phyloP scores from a whole-genome alignment of 2,113 vertebrate species.

The Oncorhynchus keta region DNA sequence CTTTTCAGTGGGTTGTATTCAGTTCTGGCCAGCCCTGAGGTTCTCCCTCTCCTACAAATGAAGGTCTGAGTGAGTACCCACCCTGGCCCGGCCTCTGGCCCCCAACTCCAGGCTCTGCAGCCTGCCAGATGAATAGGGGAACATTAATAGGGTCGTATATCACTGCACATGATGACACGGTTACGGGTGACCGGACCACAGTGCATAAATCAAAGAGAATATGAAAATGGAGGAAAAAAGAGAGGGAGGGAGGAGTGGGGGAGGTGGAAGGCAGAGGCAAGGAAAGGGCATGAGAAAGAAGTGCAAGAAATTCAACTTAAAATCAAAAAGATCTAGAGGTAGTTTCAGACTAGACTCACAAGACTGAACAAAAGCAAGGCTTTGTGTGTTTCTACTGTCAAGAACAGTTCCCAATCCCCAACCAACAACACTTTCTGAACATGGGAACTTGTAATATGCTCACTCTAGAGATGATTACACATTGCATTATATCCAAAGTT shows the following conservation, averaged over 20 bases:
- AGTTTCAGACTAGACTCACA: background rate
- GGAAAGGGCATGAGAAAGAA: background rate
- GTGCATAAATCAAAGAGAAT: slow-evolving; percentile 43
- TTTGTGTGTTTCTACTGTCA: background rate
- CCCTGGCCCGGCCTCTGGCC: slow-evolving; percentile 14
- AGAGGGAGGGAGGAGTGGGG: background rate
- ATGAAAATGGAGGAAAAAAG: slow-evolving; percentile 29
- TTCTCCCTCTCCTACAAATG: slow-evolving; percentile 14
- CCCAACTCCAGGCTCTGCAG: slow-evolving; percentile 2
- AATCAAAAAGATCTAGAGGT: background rate
- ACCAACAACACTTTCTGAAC: background rate
- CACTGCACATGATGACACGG: slow-evolving; percentile 37
- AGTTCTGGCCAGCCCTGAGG: slow-evolving; percentile 23
- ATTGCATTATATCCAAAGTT: background rate
- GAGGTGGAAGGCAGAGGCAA: slow-evolving; percentile 2
- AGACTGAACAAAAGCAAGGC: slow-evolving; percentile 2
- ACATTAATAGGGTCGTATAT: slow-evolving; percentile 44
- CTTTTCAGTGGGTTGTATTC: slow-evolving; percentile 21
- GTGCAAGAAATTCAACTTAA: no score
- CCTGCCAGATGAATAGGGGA: slow-evolving; percentile 28
- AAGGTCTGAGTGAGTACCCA: slow-evolving; percentile 23
- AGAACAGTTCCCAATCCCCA: background rate
- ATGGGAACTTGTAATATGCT: background rate
- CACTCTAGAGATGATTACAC: background rate
- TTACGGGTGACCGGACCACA: slow-evolving; percentile 30